phyloP scores from a whole-genome alignment of 1,140 invertebrate species.

The Acyrthosiphon pisum region DNA sequence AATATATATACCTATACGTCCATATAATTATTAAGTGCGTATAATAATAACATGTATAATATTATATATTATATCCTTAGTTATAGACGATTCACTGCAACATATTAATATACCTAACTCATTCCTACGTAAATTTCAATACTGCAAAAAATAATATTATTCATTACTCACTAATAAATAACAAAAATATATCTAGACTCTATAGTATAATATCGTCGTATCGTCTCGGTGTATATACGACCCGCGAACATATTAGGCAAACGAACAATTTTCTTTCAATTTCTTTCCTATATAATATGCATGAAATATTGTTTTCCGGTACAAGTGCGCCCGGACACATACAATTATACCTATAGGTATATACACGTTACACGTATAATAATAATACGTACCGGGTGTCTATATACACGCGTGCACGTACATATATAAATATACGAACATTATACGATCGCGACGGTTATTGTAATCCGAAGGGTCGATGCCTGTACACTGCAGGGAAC shows the following conservation, averaged over 20 bases:
- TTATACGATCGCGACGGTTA: conserved; percentile 39
- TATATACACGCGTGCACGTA: background rate
- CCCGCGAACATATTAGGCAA: background rate
- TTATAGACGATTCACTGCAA: too few species aligned
- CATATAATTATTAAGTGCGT: too few species aligned
- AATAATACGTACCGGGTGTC: background rate
- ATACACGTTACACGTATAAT: too few species aligned
- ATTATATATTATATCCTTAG: too few species aligned
- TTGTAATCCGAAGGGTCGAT: conserved; percentile 46
- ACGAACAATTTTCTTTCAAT: conserved; percentile 40
- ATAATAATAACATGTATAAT: background rate
- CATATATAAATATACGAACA: background rate
- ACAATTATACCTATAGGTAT: background rate
- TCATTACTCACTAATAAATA: too few species aligned
- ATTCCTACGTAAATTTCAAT: too few species aligned
- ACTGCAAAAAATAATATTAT: too few species aligned
- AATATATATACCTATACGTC: background rate
- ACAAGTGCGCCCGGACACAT: background rate
- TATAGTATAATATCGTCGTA: background rate
- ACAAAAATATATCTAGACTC: background rate
- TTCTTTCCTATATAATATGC: background rate
- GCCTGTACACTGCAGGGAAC: conserved; percentile 8
- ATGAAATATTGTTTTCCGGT: background rate
- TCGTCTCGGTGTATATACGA: background rate
- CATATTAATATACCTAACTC: too few species aligned